Base-by-base conservation (phyloP, 2,797 vertebrate species). In the Synaphobranchus kaupii region DNA sequence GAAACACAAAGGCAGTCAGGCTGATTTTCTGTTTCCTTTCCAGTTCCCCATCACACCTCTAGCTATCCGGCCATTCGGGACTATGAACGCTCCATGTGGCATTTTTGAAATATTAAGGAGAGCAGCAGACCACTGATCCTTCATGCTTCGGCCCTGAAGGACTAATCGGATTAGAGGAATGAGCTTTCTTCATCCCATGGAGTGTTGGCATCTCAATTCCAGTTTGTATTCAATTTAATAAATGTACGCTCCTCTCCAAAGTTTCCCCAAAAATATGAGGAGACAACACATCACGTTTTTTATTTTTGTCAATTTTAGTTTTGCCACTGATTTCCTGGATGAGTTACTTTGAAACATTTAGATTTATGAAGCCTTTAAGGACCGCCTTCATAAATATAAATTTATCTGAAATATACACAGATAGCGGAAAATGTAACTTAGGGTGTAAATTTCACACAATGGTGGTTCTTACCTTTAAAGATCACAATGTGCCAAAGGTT, bases 1-100 rank as follows among this genome's bases (percentile, higher is more conserved):
- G 39, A 68, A 86, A 63, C 50, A 60, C 88, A 85, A 63, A 89
- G 85, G 88, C 90, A 82, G 81, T 90, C 86, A 87, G 83, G 84
- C 86, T 91, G 90, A 92, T 87, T 89, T 88, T 83, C 90, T 88
- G 88, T 90, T 91, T 93, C 90, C 90, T 85, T 48, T 58, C 89
- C 83, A 44, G 66, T 63, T 88, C 87, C 86, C 86, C 54, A 47
- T 87, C 84, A 85, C 28, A 25, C 86, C 85, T 86, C 85, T 68
- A 83, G 81, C 13, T 31, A 54, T n/a, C 50, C 15, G 3, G 15
- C n/a, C 28, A 10, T 34, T 25, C 52, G 22, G 50, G 52, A 83
- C 28, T 15, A 20, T 25, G 50, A 15, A 54, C 6, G 81, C 80
- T 56, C 58, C 76, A 83, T 47, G 56, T 71, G 85, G 88, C 63